Evolutionary conservation across 2,888 invertebrate genomes (phyloP).

Genomic region (Cephus pygmeus): DNA sequence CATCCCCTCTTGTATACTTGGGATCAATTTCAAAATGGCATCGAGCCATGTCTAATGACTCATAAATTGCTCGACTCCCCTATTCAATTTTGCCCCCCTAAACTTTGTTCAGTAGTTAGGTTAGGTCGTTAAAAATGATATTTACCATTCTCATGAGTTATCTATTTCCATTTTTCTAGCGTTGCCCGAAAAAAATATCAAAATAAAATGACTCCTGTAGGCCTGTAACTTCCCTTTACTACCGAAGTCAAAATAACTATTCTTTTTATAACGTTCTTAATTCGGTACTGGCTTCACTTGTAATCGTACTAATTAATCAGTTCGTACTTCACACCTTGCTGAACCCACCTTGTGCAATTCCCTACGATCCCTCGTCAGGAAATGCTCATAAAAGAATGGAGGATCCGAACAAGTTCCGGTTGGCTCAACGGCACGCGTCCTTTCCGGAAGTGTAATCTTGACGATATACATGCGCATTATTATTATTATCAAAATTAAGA

Average conservation of each 20-base stretch:
- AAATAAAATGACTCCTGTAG: too few relatives aligned
- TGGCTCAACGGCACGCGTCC: not conserved
- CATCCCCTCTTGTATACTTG: not conserved
- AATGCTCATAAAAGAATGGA: not conserved
- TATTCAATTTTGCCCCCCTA: not conserved
- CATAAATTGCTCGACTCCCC: slow-evolving; percentile 40
- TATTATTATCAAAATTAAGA: not conserved
- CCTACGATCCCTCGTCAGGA: not conserved
- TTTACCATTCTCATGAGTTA: too few relatives aligned
- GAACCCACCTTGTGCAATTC: slow-evolving; percentile 50
- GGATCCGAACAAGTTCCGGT: not conserved
- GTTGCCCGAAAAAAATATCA: too few relatives aligned
- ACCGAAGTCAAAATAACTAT: too few relatives aligned
- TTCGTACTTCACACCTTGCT: slow-evolving; percentile 54
- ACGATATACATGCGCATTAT: not conserved
- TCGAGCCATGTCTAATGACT: slow-evolving; percentile 45
- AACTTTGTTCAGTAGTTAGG: too few relatives aligned
- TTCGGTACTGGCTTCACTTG: not conserved
- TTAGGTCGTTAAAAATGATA: too few relatives aligned
- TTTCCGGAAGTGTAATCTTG: not conserved
- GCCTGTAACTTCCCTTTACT: too few relatives aligned
- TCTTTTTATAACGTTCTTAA: too few relatives aligned
- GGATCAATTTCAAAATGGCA: slow-evolving; percentile 41
- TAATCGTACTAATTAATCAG: slow-evolving; percentile 54
- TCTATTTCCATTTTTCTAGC: too few relatives aligned